A percentile compares a stretch with the other conserved stretches of the same genome.
These are phyloP conservation scores for Canis aureus DNA, from an alignment of 2,113 vertebrate genomes.

Conservation along the genomic window DNA sequence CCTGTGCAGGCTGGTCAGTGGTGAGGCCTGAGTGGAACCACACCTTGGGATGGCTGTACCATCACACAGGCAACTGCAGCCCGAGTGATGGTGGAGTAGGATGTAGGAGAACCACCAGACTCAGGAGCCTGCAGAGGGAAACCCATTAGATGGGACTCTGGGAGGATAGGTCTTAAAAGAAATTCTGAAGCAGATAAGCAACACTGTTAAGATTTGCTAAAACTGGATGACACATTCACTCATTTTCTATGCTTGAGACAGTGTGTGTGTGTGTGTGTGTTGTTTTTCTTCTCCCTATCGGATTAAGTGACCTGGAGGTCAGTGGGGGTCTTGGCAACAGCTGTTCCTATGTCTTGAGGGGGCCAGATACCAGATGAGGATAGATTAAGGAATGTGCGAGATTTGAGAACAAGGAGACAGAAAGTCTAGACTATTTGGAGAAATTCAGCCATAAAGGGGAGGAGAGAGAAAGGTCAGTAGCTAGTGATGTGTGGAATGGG, in stretches of 20 bases:
- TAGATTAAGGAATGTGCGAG: background rate
- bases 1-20: background rate
- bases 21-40: background rate
- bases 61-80: too few relatives aligned
- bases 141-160: background rate
- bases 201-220: background rate
- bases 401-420: background rate
- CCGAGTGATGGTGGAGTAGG: rapidly evolving
- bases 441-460: background rate
- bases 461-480: background rate
- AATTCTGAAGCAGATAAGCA: background rate
- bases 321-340: background rate
- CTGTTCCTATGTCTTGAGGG: background rate
- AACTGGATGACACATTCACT: background rate
- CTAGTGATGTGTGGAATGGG: background rate
- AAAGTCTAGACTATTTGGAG: slow-evolving; percentile 30
- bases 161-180: background rate
- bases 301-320: background rate
- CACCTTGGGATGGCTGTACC: background rate
- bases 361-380: background rate
- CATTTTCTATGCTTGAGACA: background rate
- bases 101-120: background rate
- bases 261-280: background rate
- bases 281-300: background rate
- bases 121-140: background rate